phyloP scores from a whole-genome alignment of 2,797 vertebrate genomes.

The Alcedo atthis region DNA sequence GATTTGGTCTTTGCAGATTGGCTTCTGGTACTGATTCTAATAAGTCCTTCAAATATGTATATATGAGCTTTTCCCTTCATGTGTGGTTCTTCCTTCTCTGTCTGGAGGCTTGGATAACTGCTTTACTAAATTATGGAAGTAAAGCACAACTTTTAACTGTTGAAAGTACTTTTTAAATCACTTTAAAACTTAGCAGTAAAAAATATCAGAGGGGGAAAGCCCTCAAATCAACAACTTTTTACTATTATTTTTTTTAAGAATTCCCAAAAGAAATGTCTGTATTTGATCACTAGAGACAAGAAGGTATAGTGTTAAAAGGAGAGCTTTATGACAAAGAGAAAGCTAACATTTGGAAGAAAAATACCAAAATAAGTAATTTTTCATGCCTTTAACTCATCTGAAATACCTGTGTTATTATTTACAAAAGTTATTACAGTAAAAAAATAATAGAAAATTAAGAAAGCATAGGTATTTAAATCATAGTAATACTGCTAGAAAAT shows the following conservation, averaged over 20 bases:
- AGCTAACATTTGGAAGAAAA: not conserved
- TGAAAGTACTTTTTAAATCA: not conserved
- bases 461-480: not conserved
- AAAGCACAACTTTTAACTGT: not conserved
- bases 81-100: not conserved
- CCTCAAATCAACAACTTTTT: not conserved
- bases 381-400: not conserved
- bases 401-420: not conserved
- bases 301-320: not conserved
- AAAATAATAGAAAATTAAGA: not conserved
- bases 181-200: not conserved
- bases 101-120: not conserved
- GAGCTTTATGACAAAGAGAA: not conserved
- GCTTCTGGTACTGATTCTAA: not conserved
- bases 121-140: not conserved
- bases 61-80: not conserved
- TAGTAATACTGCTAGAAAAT: not conserved
- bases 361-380: not conserved
- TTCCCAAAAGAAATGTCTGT: not conserved
- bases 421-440: not conserved
- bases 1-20: slow-evolving; percentile 10
- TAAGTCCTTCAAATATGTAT: not conserved
- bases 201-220: not conserved
- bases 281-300: not conserved
- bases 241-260: not conserved